These are phyloP conservation scores for Pristionchus exspectatus DNA, from an alignment of 2,888 invertebrate genomes.

Conservation along the genomic window DNA sequence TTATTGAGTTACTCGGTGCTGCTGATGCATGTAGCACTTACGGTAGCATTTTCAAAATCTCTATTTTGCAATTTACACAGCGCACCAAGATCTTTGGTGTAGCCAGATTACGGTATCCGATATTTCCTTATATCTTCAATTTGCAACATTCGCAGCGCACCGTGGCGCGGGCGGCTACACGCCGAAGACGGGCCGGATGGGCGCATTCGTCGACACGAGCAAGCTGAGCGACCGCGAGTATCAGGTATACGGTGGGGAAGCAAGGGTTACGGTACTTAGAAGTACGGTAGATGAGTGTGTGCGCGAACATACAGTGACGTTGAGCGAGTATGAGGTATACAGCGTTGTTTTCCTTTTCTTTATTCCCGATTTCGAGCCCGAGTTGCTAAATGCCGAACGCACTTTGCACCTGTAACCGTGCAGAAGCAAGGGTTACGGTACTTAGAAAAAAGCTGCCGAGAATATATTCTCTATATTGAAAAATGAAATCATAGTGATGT, in stretches of 20 bases:
- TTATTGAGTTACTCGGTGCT: too few relatives aligned
- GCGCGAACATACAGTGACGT: not conserved
- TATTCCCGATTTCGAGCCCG: not conserved
- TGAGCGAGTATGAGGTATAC: not conserved
- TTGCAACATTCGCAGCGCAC: not conserved
- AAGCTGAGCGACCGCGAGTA: slow-evolving; percentile 45
- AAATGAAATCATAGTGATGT: slow-evolving; percentile 9
- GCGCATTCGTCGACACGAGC: slow-evolving; percentile 42
- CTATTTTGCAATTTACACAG: too few relatives aligned
- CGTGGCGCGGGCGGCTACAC: slow-evolving; percentile 49
- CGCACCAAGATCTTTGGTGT: too few relatives aligned
- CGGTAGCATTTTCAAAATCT: too few relatives aligned
- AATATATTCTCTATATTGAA: too few relatives aligned
- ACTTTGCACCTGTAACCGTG: not conserved
- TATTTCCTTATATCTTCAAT: too few relatives aligned
- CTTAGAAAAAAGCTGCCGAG: not conserved
- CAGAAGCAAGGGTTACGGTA: too few relatives aligned
- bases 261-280: not conserved
- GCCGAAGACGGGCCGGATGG: slow-evolving; percentile 38
- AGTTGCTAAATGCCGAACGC: not conserved
- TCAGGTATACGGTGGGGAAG: not conserved
- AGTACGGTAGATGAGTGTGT: not conserved
- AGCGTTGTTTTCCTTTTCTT: not conserved
- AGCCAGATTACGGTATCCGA: not conserved
- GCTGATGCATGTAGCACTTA: too few relatives aligned